Evolutionary conservation across 2,888 invertebrate species (phyloP), one percentile per base, ranked within the genome.

Genomic region (Acronicta psi): DNA sequence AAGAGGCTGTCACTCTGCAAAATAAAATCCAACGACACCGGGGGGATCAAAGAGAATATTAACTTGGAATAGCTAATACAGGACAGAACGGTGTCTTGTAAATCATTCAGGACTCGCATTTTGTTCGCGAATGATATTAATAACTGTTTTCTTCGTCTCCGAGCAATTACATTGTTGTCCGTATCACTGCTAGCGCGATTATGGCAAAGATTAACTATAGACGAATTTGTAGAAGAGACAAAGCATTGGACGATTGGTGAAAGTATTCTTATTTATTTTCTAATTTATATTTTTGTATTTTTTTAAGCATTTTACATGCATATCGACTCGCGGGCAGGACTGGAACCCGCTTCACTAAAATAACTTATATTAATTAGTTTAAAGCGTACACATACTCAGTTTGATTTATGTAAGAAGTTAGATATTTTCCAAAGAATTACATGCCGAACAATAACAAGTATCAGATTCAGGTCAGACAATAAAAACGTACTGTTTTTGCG

Each of bases 141-240:
- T 93, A 93, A 88, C 90, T 86, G 87, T 91, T 91, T 90, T 90
- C 88, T 91, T 84, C 88, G 89, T 89, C 90, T 85, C 85, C 80
- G 73, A 75, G 82, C 92, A 91, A 93, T 93, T 92, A 92, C 90
- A 83, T 75, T 80, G 86, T 82, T 88, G 88, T 81, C 85, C 81
- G 91, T 92, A 92, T 91, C 91, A 92, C 89, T 91, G 91, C 80
- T 67, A 67, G 57, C 69, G 66, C 77, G 79, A 85, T 83, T 82
- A 73, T 60, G 56, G 13, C 85, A 87, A 71, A 88, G 90, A 91
- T 25, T 80, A 80, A 17, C 2, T 25, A 5, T 9, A 2, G 2
- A 14, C 56, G 1, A 40, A 31, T 29, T 23, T 7, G 25, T 50
- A 86, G 81, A 81, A 1, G 60, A 1, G 69, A 54, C 62, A 53